Percentiles rank a stretch among this genome's conserved stretches.
These are phyloP conservation scores for Epicauta chinensis DNA, from an alignment of 1,140 invertebrate species.

Conservation along the genomic window DNA sequence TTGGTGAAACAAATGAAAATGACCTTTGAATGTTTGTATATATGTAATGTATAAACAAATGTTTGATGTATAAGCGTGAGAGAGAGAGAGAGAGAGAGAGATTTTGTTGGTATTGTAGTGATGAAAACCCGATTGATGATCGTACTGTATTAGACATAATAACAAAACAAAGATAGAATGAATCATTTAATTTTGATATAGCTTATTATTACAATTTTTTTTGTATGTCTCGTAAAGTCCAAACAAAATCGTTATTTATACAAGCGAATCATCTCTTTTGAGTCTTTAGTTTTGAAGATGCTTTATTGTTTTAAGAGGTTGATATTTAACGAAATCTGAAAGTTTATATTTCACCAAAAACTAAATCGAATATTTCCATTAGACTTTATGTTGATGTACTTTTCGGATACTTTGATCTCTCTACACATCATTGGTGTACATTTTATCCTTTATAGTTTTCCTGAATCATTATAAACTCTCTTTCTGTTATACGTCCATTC, in stretches of 20 bases:
- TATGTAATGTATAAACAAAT: neutral
- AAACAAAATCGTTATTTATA: constrained; percentile 10
- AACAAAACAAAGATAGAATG: too few relatives aligned
- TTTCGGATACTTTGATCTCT: constrained; percentile 33
- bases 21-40: constrained; percentile 13
- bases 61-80: too few relatives aligned
- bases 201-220: constrained; percentile 7
- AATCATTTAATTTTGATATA: too few relatives aligned
- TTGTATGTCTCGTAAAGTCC: neutral
- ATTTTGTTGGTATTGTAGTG: constrained; percentile 3
- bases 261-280: constrained; percentile 11
- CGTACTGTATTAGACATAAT: neutral
- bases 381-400: constrained; percentile 25
- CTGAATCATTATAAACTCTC: constrained; percentile 33
- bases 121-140: constrained; percentile 5
- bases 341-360: constrained; percentile 14
- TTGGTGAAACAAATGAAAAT: constrained; percentile 15
- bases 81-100: neutral
- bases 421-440: constrained; percentile 29
- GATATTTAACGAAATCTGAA: constrained; percentile 4
- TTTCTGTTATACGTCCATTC: constrained; percentile 31
- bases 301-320: constrained; percentile 19
- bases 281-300: neutral
- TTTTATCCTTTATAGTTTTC: constrained; percentile 35
- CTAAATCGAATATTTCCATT: constrained; percentile 26